Evolutionary conservation across 2,797 vertebrate species (phyloP), one percentile per base, ranked within the genome.

Genomic region (Rhincodon typus): DNA sequence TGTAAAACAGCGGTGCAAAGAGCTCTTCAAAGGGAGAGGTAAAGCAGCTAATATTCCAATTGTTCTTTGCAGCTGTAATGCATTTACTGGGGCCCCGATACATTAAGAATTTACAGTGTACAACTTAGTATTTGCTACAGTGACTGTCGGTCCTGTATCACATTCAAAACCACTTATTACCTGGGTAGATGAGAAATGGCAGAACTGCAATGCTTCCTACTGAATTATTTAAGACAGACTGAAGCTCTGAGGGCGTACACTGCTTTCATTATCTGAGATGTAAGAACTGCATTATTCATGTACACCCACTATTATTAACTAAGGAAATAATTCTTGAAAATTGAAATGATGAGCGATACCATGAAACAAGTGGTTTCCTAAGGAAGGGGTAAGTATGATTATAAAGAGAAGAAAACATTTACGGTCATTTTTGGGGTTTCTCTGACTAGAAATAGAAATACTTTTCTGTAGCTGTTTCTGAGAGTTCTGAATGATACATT

Each of bases 101-200:
- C 94, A 95, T 77, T 77, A 95, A 95, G 94, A 95, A 95, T 95
- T 50, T 74, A 95, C 69, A 95, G 77, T 57, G 94, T 77, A 53
- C 5, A 50, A 74, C 12, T 95, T 95, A 77, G 30, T 70, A 95
- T 74, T 72, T 25, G 6, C 74, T 10, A n/a, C 94, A 95, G 42
- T 95, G 72, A 57, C 46, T 77, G 70, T 34, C 50, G 19, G 94
- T 57, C 62, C 66, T 42, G 90, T 23, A 77, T 53, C 94, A 72
- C 42, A 72, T 95, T 77, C 72, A 77, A 95, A 95, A 77, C 94
- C 50, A 70, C 70, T 57, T 74, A 95, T 95, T 77, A 72, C 70
- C 94, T 77, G 72, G 30, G 27, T 95, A 53, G 50, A 77, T 72
- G 94, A 74, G 94, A 72, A 12, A 94, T 77, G 94, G 70, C 70